Base-by-base conservation (phyloP, 2,797 vertebrate species). In the Cottoperca gobio region DNA sequence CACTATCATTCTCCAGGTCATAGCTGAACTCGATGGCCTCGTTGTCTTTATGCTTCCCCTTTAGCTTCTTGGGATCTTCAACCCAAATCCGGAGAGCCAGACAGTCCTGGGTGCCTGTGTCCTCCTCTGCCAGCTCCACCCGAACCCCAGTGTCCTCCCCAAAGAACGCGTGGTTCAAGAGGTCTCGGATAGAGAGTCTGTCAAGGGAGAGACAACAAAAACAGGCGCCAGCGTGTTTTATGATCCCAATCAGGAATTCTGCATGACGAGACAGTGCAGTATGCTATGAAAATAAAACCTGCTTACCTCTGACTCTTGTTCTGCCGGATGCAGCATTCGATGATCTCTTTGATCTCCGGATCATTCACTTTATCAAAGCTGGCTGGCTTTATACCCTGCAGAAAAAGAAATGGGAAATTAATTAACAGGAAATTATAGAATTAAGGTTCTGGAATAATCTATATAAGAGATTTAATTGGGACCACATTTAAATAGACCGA, bases 1-100 rank as follows among this genome's bases (percentile, higher is more conserved):
- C 96, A 13, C 95, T 95, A 46, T 99, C 97, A 14, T 93, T 94
- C 66, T 98, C 97, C 90, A 98, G 92, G 90, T 97, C 94, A 49
- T 99, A 99, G 91, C 96, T 97, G 90, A 99, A 98, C 91, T 99
- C 98, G 19, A 99, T 97, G 87, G 98, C 98, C 87, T 99, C 97
- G 1, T 99, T 99, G 88, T 99, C 98, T 89, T 99, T 98, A 93
- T 99, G 97, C 53, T 98, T 99, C n/a, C 97, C 97, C 90, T 99
- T 99, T 64, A 99, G 89, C 75, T 98, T 98, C 85, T 98, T 98
- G 49, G 98, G 97, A 3, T 99, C 98, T 86, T 99, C 98, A 57
- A 99, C 97, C 96, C 98, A 97, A 71, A 99, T 96, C 26, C 98
- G 93, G 12, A 99, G 93, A 19, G 96, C 97, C 75, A 99, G 86